Evolutionary conservation across 2,797 vertebrate species (phyloP), one percentile per base, ranked within the genome.

Genomic region (Babyrousa celebensis): DNA sequence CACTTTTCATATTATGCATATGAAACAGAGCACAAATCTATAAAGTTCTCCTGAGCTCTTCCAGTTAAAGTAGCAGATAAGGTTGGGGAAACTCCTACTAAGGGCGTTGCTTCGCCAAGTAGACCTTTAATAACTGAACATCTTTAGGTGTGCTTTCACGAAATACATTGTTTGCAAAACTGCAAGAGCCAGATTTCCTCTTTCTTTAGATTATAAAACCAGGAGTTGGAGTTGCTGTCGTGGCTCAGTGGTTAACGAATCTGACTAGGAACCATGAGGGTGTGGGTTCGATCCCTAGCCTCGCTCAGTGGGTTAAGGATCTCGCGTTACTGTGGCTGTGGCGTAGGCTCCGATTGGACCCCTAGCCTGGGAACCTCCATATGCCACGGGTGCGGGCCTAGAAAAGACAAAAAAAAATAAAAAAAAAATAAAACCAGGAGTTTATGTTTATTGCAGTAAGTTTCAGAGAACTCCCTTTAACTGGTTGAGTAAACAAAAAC

Each of bases 31-130:
- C 67, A 62, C 43, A 82, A 77, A 96, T 91, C 96, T 88, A 7
- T 88, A 77, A 89, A 83, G 93, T n/a, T 80, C 93, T 93, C 93
- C 21, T 71, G 52, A 72, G 25, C 84, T 58, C 62, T 92, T 95
- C 43, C 32, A 54, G 52, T 93, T 94, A 58, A 63, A 23, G 84
- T 88, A n/a, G 92, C 78, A 96, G 62, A 92, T 93, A 60, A 14
- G 32, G 27, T 92, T 23, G 91, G 21, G 5, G 36, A 89, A 95
- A 56, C 16, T 18, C 56, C 32, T 58, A 3, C 6, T 2, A 36
- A 71, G 56, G 27, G 27, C 70, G 12, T 62, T 58, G 5, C 11
- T 12, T 56, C 4, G 23, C 11, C n/a, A 23, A 1, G 23, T 77
- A 29, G 29, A 40, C 5, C 2, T 60, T 21, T 43, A 23, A 15